Evolutionary conservation across 2,113 vertebrate species (phyloP).

Genomic region (Crotalus helleri): DNA sequence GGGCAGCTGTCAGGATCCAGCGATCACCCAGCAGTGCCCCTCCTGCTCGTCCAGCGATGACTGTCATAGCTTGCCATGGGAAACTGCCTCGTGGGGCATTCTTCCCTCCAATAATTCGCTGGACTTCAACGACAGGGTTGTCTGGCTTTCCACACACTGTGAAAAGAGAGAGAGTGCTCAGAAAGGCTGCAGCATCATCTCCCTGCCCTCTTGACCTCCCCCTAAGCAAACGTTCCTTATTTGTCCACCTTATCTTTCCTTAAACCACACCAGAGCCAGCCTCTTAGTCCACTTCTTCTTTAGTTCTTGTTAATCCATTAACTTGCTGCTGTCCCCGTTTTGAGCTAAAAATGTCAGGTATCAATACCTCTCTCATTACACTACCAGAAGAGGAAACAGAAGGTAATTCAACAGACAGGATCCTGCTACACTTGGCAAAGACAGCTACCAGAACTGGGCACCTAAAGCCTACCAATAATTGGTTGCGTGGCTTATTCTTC

Average conservation of each 20-base stretch:
- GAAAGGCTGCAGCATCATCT: background rate
- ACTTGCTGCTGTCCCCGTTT: background rate
- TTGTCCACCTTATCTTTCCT: background rate
- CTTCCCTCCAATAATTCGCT: conserved; percentile 75
- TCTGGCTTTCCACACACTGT: conserved; percentile 82
- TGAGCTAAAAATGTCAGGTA: background rate
- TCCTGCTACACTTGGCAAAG: background rate
- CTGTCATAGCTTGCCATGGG: conserved; percentile 84
- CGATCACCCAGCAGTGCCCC: conserved; percentile 83
- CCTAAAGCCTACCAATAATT: background rate
- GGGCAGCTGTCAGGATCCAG: conserved; percentile 91
- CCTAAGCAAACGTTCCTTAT: background rate
- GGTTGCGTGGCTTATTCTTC: background rate
- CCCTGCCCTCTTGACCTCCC: too few relatives aligned
- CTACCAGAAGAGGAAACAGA: background rate
- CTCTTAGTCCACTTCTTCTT: background rate
- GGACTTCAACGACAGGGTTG: conserved; percentile 30
- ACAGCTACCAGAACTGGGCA: background rate
- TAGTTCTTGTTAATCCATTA: background rate
- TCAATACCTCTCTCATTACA: background rate
- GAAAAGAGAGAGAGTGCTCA: conserved; percentile 33
- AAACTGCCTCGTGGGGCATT: conserved; percentile 71
- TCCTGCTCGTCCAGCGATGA: conserved; percentile 64
- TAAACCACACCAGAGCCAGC: background rate
- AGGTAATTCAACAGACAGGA: background rate